These are phyloP conservation scores for Neotragus moschatus DNA, from an alignment of 2,113 vertebrate genomes.

Conservation along the genomic window DNA sequence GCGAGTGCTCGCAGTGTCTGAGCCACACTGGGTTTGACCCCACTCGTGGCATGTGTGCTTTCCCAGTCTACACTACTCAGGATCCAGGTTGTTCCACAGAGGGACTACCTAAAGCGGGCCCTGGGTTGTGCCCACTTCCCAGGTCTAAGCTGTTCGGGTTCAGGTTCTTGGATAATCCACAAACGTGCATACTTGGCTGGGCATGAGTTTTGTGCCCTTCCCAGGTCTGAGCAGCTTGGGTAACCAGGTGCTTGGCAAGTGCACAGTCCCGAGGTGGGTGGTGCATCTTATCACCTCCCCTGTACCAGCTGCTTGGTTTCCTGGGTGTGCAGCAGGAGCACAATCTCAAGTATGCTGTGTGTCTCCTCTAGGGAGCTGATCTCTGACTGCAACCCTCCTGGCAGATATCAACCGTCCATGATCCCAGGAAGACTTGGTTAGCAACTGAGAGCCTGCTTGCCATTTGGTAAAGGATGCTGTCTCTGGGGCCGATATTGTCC, in stretches of 20 bases:
- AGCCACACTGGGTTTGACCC: background rate
- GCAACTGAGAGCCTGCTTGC: background rate
- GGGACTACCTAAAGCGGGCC: background rate
- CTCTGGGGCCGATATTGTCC: background rate
- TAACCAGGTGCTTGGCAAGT: background rate
- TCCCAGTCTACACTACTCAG: background rate
- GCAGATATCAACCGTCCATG: rapidly evolving
- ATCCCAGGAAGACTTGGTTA: background rate
- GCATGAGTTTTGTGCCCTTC: background rate
- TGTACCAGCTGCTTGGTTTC: rapidly evolving
- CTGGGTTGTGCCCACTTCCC: background rate
- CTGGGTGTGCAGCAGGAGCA: rapidly evolving
- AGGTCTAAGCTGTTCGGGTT: background rate
- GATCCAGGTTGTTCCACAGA: background rate
- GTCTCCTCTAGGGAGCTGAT: background rate
- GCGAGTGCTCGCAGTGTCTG: background rate
- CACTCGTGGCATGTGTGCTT: rapidly evolving
- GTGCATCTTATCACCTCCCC: background rate
- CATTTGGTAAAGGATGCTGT: background rate
- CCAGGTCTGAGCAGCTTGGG: background rate
- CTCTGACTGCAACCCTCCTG: background rate
- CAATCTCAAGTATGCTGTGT: background rate
- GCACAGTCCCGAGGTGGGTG: rapidly evolving
- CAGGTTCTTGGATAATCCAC: background rate
- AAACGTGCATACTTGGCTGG: background rate